These are phyloP conservation scores for Phainopepla nitens DNA, from an alignment of 2,113 vertebrate species.

Conservation along the genomic window DNA sequence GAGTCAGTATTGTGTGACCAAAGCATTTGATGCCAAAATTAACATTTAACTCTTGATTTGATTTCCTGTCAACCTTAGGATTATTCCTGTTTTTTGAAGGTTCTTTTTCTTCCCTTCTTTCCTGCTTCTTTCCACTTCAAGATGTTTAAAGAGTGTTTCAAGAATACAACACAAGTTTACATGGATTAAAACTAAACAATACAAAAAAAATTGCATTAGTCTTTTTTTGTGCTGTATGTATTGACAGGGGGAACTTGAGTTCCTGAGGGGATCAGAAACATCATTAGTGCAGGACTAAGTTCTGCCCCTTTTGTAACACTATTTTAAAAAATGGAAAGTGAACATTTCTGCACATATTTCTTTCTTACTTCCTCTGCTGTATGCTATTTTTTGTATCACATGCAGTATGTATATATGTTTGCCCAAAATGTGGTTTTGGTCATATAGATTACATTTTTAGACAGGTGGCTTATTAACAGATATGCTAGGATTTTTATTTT, in stretches of 20 bases:
- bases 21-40: conserved; percentile 99
- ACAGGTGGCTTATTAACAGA: conserved; percentile 60
- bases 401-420: conserved; percentile 57
- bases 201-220: conserved; percentile 60
- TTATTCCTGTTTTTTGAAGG: conserved; percentile 68
- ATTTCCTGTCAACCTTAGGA: conserved; percentile 71
- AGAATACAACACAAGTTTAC: conserved; percentile 66
- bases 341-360: conserved; percentile 45
- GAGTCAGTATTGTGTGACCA: conserved; percentile 98
- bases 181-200: conserved; percentile 70
- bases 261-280: conserved; percentile 60
- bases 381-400: conserved; percentile 60
- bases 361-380: conserved; percentile 52
- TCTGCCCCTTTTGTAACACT: conserved; percentile 53
- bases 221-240: conserved; percentile 60
- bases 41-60: conserved; percentile 75
- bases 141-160: conserved; percentile 63
- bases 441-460: conserved; percentile 53
- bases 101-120: conserved; percentile 55
- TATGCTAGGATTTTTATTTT: conserved; percentile 64
- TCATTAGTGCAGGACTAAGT: conserved; percentile 45
- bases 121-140: conserved; percentile 66
- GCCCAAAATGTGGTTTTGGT: conserved; percentile 49
- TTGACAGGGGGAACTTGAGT: conserved; percentile 51
- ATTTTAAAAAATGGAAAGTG: conserved; percentile 26